Evolutionary conservation across 2,888 invertebrate genomes (phyloP).

Genomic region (Eristalis intricaria): DNA sequence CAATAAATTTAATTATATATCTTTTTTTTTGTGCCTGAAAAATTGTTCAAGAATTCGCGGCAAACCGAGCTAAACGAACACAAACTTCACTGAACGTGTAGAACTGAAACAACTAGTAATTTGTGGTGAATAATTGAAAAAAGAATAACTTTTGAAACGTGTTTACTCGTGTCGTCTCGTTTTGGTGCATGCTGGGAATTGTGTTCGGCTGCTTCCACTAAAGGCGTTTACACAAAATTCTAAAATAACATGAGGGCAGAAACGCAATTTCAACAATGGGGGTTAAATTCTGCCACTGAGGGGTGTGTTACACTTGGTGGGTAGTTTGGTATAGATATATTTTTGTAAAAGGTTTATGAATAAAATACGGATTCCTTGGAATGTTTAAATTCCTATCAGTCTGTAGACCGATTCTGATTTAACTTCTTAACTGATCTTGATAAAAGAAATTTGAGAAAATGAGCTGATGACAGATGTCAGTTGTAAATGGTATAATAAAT

Average conservation of each 20-base stretch:
- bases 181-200: not conserved
- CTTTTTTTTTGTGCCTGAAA: constrained; percentile 9
- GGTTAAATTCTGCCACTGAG: not conserved
- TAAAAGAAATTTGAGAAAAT: no score
- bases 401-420: no score
- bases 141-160: constrained; percentile 27
- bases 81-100: constrained; percentile 49
- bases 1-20: constrained; percentile 36
- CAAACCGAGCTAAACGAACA: constrained; percentile 57
- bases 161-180: constrained; percentile 27
- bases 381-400: no score
- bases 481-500: no score
- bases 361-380: no score
- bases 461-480: no score
- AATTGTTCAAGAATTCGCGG: constrained; percentile 52
- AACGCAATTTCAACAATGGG: constrained; percentile 3
- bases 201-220: not conserved
- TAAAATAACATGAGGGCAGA: not conserved
- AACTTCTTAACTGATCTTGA: no score
- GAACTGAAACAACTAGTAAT: constrained; percentile 58
- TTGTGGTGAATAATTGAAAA: constrained; percentile 43
- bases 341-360: no score
- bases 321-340: not conserved
- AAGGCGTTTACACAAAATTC: constrained; percentile 24
- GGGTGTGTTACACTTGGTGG: not conserved